Evolutionary conservation across 2,113 vertebrate species (phyloP).

Genomic region (Cavia aperea): DNA sequence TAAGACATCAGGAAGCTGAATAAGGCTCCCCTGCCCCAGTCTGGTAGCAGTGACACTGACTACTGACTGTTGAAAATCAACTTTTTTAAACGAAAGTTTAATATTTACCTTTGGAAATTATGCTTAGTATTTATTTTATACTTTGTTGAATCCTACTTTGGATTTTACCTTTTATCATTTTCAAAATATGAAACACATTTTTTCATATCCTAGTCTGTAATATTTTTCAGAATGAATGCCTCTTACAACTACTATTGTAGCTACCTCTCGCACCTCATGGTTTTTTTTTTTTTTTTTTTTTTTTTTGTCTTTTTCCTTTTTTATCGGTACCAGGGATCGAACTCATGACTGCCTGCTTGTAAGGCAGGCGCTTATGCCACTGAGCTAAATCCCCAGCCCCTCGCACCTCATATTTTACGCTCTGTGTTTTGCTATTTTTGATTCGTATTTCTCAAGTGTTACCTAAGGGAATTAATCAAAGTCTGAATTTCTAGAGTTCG

Average conservation of each 20-base stretch:
- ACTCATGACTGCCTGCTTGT: too few species aligned
- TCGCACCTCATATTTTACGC: not conserved
- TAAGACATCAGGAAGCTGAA: not conserved
- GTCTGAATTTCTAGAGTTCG: not conserved
- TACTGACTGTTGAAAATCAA: not conserved
- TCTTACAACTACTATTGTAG: not conserved
- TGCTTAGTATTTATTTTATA: not conserved
- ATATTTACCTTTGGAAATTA: not conserved
- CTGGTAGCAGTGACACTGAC: not conserved
- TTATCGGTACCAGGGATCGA: too few species aligned
- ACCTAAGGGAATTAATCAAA: not conserved
- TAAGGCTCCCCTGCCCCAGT: not conserved
- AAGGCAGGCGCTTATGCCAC: too few species aligned
- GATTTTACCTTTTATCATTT: not conserved
- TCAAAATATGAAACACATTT: not conserved
- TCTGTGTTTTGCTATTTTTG: not conserved
- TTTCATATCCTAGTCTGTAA: not conserved
- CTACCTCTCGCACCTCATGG: too few species aligned
- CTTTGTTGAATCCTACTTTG: not conserved
- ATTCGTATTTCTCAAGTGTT: not conserved
- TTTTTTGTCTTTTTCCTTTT: too few species aligned
- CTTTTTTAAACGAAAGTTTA: not conserved
- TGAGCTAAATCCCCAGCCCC: too few species aligned
- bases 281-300: not conserved
- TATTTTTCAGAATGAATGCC: not conserved